phyloP scores from a whole-genome alignment of 2,888 invertebrate species.

The Plusia festucae region DNA sequence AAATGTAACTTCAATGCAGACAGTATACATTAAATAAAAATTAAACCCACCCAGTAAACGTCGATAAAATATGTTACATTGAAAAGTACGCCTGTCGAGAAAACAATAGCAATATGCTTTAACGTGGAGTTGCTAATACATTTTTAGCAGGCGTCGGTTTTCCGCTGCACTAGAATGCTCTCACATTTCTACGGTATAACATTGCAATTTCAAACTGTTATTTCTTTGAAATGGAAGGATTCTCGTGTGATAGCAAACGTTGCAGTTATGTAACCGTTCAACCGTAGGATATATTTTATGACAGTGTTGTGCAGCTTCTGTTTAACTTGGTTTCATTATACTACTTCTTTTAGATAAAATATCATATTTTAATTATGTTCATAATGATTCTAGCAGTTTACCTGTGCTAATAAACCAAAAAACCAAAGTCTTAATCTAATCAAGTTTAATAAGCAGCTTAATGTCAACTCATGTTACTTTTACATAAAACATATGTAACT shows the following conservation, averaged over 20 bases:
- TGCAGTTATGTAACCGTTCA: neutral
- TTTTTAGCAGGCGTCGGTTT: slow-evolving; percentile 31
- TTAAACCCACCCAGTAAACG: neutral
- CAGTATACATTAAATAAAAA: neutral
- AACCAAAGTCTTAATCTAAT: too few species aligned
- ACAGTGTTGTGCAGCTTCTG: neutral
- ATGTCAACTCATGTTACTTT: too few species aligned
- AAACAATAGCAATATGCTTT: slow-evolving; percentile 36
- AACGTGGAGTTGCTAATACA: slow-evolving; percentile 30
- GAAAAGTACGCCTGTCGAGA: slow-evolving; percentile 23
- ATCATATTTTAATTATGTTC: too few species aligned
- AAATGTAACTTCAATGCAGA: neutral
- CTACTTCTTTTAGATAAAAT: neutral
- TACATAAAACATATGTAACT: too few species aligned
- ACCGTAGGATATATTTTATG: neutral
- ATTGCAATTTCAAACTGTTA: slow-evolving; percentile 14
- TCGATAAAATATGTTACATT: slow-evolving; percentile 19
- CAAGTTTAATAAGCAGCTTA: too few species aligned
- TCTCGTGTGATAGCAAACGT: slow-evolving; percentile 1
- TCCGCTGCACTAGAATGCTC: slow-evolving; percentile 17
- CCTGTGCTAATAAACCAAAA: too few species aligned
- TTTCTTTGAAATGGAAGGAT: neutral
- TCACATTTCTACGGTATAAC: slow-evolving; percentile 27
- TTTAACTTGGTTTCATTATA: neutral
- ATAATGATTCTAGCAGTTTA: too few species aligned